Conservation (phyloP, 2,797 vertebrate species). For the Pangasius djambal region DNA sequence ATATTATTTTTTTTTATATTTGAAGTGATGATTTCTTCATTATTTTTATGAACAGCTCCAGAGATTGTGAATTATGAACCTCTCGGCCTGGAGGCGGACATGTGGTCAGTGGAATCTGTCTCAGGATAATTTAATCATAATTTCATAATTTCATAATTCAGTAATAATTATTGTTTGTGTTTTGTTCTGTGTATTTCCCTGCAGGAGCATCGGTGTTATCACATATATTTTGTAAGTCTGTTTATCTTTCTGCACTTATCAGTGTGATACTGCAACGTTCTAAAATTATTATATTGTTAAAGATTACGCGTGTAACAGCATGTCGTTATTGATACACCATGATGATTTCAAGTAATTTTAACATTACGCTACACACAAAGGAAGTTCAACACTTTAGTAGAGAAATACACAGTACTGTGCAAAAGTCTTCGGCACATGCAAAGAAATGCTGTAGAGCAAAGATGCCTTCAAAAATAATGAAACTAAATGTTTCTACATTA, state of each 20-base stretch:
- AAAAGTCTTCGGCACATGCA: too few relatives aligned
- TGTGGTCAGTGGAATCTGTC: conserved; percentile 84
- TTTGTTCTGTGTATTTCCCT: conserved; percentile 45
- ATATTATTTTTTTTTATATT: neutral
- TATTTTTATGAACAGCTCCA: conserved; percentile 80
- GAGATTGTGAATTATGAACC: conserved; percentile 99
- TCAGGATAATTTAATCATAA: neutral
- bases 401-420: too few relatives aligned
- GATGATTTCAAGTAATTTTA: neutral
- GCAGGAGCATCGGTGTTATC: conserved; percentile 97
- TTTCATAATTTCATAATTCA: neutral
- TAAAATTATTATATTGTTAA: neutral
- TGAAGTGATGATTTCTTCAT: conserved; percentile 29
- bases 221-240: conserved; percentile 97
- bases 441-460: too few relatives aligned
- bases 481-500: too few relatives aligned
- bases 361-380: neutral
- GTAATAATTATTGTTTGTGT: neutral
- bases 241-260: neutral
- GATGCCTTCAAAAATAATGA: too few relatives aligned
- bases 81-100: conserved; percentile 94
- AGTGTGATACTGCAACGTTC: neutral
- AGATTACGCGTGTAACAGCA: neutral
- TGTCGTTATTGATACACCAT: neutral
- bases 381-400: too few relatives aligned